Evolutionary conservation across 2,113 vertebrate species (phyloP).

Genomic region (Psittacula cyanocephala): DNA sequence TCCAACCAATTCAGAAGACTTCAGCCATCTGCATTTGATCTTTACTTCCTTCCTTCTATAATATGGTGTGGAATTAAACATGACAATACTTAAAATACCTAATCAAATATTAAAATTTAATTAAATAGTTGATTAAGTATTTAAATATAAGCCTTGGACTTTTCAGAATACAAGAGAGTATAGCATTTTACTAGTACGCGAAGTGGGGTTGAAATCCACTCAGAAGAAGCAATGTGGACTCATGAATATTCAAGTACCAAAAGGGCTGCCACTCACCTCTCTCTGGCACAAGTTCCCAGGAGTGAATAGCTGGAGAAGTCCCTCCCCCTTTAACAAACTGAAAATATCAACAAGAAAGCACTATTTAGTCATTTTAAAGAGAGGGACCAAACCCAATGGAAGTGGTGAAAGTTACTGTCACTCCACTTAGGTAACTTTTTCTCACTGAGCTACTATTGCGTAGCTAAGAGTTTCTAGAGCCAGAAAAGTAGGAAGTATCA

Average conservation of each 20-base stretch:
- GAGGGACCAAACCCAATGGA: neutral
- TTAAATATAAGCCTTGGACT: neutral
- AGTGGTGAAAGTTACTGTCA: neutral
- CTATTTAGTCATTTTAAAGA: neutral
- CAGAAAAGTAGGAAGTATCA: neutral
- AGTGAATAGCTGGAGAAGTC: neutral
- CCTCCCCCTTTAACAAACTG: neutral
- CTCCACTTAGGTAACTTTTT: neutral
- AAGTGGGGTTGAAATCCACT: neutral
- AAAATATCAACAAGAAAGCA: neutral
- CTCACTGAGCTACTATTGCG: neutral
- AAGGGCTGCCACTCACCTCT: neutral
- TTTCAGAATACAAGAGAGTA: neutral
- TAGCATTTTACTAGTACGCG: neutral
- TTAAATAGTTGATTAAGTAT: neutral
- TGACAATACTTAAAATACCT: neutral
- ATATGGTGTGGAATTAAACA: neutral
- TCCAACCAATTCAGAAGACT: neutral
- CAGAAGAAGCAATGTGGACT: neutral
- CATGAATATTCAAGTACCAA: neutral
- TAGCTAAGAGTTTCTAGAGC: neutral
- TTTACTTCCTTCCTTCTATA: neutral
- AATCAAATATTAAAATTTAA: neutral
- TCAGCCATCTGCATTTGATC: neutral
- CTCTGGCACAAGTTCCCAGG: neutral